Evolutionary conservation across 2,888 invertebrate genomes (phyloP).

Genomic region (Toxonevra muliebris): DNA sequence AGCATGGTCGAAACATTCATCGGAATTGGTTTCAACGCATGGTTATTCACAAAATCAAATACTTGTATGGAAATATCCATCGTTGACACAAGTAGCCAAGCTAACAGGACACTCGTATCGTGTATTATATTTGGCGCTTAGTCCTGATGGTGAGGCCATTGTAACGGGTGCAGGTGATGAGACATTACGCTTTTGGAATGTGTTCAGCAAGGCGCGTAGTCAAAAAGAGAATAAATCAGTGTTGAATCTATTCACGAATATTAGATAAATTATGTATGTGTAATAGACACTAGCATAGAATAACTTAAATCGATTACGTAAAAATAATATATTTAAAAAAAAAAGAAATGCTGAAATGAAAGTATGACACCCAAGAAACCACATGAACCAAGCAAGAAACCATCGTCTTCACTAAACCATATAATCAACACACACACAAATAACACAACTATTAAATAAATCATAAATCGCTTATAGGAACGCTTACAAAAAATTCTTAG

Average conservation of each 20-base stretch:
- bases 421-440: too few relatives aligned
- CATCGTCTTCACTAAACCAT: too few relatives aligned
- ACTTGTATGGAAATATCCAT: conserved; percentile 98
- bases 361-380: too few relatives aligned
- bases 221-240: conserved; percentile 94
- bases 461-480: too few relatives aligned
- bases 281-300: neutral
- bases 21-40: conserved; percentile 96
- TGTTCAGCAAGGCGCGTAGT: conserved; percentile 96
- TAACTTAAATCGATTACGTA: too few relatives aligned
- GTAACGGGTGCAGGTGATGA: conserved; percentile 99
- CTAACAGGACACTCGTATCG: conserved; percentile 96
- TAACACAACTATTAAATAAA: too few relatives aligned
- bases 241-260: conserved; percentile 89
- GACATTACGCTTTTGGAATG: conserved; percentile 98
- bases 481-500: too few relatives aligned
- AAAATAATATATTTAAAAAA: too few relatives aligned
- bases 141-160: conserved; percentile 98
- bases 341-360: too few relatives aligned
- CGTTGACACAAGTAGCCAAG: conserved; percentile 95
- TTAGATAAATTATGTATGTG: conserved; percentile 68
- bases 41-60: conserved; percentile 99
- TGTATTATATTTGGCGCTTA: conserved; percentile 94
- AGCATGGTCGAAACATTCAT: conserved; percentile 98
- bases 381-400: too few relatives aligned